These are phyloP conservation scores for Arctia plantaginis DNA, from an alignment of 2,888 invertebrate species.

Conservation along the genomic window DNA sequence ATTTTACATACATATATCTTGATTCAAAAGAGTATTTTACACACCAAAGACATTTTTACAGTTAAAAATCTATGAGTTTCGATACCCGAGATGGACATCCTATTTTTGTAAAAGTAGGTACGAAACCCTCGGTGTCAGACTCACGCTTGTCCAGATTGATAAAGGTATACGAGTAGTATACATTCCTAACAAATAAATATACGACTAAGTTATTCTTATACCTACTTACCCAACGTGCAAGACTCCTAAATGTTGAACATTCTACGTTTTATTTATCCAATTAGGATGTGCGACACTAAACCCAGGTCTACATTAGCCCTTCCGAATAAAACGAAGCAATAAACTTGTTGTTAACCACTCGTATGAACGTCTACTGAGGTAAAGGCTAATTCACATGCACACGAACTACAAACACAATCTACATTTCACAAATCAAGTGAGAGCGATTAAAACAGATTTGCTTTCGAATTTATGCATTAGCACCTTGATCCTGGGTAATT, in stretches of 20 bases:
- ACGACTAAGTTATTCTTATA: neutral
- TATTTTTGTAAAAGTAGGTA: no score
- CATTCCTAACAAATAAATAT: neutral
- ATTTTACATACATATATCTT: neutral
- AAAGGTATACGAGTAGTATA: neutral
- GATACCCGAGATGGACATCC: no score
- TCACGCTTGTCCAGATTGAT: no score
- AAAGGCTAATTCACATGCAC: slow-evolving; percentile 20
- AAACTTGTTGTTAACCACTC: slow-evolving; percentile 50
- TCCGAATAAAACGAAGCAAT: slow-evolving; percentile 37
- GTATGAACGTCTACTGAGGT: slow-evolving; percentile 14
- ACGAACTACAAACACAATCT: neutral
- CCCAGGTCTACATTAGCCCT: slow-evolving; percentile 43
- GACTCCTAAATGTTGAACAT: slow-evolving; percentile 19
- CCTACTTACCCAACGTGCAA: neutral
- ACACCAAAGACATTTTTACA: no score
- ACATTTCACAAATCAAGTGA: neutral
- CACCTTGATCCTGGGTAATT: neutral
- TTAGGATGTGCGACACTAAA: slow-evolving; percentile 41
- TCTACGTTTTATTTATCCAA: slow-evolving; percentile 46
- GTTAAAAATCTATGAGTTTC: no score
- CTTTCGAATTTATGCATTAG: neutral
- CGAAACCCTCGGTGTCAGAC: neutral
- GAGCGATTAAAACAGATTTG: neutral
- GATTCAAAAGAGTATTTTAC: no score